A percentile compares a stretch with the other conserved stretches of the same genome.
These are phyloP conservation scores for Muscina levida DNA, from an alignment of 2,888 invertebrate genomes.

Conservation along the genomic window DNA sequence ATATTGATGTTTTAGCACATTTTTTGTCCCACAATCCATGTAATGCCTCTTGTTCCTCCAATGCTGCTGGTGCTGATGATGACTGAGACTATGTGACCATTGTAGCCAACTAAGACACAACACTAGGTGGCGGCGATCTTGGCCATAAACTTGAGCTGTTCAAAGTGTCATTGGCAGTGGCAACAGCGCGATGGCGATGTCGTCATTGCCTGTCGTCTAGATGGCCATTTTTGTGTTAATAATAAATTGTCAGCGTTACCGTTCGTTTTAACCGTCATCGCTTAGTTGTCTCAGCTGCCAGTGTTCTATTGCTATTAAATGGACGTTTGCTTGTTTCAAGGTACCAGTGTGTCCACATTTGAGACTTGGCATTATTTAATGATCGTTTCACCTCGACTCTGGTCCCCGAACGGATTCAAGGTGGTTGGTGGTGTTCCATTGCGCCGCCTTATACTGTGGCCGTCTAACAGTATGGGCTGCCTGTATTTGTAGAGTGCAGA, in stretches of 20 bases:
- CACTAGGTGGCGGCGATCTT: conserved; percentile 39
- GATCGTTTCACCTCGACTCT: conserved; percentile 29
- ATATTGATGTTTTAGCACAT: conserved; percentile 60
- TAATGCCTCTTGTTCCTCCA: conserved; percentile 26
- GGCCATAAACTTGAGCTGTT: conserved; percentile 56
- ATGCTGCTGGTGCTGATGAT: neutral
- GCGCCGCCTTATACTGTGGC: conserved; percentile 26
- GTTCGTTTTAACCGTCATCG: conserved; percentile 36
- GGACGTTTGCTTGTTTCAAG: conserved; percentile 47
- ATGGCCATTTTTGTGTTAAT: conserved; percentile 60
- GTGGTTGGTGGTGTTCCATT: conserved; percentile 33
- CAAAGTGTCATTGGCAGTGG: neutral
- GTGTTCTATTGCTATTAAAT: conserved; percentile 21
- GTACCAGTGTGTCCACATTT: conserved; percentile 5
- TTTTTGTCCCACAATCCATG: conserved; percentile 33
- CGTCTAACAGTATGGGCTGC: conserved; percentile 31
- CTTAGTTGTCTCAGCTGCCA: conserved; percentile 43
- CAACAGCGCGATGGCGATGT: neutral
- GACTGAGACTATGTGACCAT: neutral
- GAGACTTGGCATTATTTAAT: conserved; percentile 64
- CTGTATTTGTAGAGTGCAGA: conserved; percentile 60
- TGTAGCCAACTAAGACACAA: neutral
- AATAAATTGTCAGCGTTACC: conserved; percentile 57
- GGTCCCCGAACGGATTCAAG: conserved; percentile 58
- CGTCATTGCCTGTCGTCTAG: conserved; percentile 58